These are phyloP conservation scores for Columba janthina DNA, from an alignment of 2,113 vertebrate genomes.

Conservation along the genomic window DNA sequence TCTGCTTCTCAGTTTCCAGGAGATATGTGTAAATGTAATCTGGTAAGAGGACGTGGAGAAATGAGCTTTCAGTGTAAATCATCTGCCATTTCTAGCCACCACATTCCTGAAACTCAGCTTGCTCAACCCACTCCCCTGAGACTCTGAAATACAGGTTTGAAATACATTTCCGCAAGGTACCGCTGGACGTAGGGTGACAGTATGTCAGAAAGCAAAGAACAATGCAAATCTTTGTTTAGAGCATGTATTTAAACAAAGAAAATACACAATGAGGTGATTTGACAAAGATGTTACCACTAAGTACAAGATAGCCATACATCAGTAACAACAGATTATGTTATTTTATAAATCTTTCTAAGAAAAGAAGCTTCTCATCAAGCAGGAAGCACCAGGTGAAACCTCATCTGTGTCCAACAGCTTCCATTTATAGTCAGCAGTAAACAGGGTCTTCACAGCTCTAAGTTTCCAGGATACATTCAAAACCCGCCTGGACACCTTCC, in stretches of 20 bases:
- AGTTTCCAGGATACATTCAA: background rate
- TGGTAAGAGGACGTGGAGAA: background rate
- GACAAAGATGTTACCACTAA: background rate
- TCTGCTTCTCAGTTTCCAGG: background rate
- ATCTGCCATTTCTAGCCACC: background rate
- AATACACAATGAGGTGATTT: background rate
- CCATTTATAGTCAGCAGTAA: background rate
- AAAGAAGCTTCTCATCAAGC: background rate
- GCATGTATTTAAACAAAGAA: background rate
- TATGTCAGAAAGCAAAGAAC: background rate
- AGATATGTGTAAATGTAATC: background rate
- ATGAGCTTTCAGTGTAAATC: background rate
- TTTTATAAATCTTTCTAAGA: background rate
- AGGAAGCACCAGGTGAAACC: background rate
- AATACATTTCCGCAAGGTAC: no score
- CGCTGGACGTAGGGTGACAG: accelerated
- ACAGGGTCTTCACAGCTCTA: background rate
- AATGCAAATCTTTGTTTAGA: accelerated
- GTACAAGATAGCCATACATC: background rate
- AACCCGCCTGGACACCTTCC: no score
- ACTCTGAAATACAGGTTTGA: background rate
- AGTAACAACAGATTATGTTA: background rate
- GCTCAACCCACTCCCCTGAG: background rate
- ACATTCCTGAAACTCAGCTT: background rate
- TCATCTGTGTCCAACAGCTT: background rate